Conservation (phyloP, 2,113 vertebrate genomes). For the Gambusia affinis region DNA sequence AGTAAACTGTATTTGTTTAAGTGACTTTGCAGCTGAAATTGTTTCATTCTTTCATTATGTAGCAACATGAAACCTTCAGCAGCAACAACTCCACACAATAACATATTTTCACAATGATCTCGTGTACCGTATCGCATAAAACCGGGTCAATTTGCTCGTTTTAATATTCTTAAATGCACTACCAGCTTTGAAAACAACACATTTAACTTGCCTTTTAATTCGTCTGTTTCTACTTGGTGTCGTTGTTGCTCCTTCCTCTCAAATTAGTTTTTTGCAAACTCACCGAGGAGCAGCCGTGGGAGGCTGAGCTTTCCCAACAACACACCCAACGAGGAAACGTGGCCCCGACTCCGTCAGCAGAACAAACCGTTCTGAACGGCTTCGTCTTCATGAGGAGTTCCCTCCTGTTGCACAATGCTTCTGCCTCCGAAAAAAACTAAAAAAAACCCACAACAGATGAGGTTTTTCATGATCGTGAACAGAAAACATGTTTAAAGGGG, state of each 20-base stretch:
- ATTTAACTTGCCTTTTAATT: background rate
- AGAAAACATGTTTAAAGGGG: background rate
- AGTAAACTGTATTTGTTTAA: too few relatives aligned
- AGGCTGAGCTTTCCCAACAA: constrained; percentile 8
- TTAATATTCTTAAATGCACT: background rate
- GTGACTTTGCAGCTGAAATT: too few relatives aligned
- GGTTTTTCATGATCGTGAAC: background rate
- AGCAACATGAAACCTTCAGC: constrained; percentile 22
- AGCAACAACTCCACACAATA: constrained; percentile 21
- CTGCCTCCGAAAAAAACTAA: background rate
- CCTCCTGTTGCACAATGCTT: background rate
- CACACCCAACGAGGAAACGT: background rate
- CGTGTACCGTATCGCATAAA: background rate
- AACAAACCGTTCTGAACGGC: constrained; percentile 5
- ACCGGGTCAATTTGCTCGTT: background rate
- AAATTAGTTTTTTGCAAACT: constrained; percentile 13
- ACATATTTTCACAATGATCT: background rate
- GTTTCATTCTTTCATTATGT: constrained; percentile 30
- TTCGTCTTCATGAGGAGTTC: background rate
- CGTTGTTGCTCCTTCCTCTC: background rate
- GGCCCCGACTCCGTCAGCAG: constrained; percentile 15
- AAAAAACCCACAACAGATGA: too few relatives aligned
- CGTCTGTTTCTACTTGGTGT: background rate
- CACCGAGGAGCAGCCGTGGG: background rate
- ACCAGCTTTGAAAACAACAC: background rate